Percentiles rank a stretch among this genome's conserved stretches.
phyloP scores from a whole-genome alignment of 2,888 invertebrate genomes.

The Hartigia nigra region DNA sequence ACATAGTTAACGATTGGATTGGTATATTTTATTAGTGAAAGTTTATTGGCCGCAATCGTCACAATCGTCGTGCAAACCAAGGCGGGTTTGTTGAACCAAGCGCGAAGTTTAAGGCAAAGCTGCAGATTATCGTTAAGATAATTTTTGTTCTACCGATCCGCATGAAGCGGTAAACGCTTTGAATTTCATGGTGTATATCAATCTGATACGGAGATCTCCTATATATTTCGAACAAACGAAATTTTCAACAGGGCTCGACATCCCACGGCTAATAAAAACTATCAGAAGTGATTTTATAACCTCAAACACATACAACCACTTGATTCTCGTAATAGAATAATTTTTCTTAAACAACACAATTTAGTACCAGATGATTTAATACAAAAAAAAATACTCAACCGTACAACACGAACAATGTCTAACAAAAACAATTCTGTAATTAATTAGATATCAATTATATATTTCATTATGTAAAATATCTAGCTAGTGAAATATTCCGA shows the following conservation, averaged over 20 bases:
- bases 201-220: not conserved
- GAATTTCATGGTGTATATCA: not conserved
- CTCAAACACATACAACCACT: too few species aligned
- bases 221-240: not conserved
- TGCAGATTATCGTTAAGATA: not conserved
- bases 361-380: too few species aligned
- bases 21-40: conserved; percentile 38
- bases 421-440: not conserved
- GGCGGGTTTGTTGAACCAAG: not conserved
- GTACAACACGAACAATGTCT: too few species aligned
- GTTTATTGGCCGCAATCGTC: conserved; percentile 19
- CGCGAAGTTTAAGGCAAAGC: not conserved
- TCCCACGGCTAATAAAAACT: too few species aligned
- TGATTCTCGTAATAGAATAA: too few species aligned
- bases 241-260: too few species aligned
- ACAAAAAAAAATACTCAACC: too few species aligned
- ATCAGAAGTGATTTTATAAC: too few species aligned
- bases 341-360: too few species aligned
- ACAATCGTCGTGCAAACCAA: not conserved
- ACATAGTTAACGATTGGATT: conserved; percentile 26
- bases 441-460: not conserved
- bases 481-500: not conserved
- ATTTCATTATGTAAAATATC: not conserved
- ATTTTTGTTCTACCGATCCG: not conserved
- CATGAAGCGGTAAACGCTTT: not conserved